These are phyloP conservation scores for Neoaliturus tenellus DNA, from an alignment of 2,888 invertebrate species.

Conservation along the genomic window DNA sequence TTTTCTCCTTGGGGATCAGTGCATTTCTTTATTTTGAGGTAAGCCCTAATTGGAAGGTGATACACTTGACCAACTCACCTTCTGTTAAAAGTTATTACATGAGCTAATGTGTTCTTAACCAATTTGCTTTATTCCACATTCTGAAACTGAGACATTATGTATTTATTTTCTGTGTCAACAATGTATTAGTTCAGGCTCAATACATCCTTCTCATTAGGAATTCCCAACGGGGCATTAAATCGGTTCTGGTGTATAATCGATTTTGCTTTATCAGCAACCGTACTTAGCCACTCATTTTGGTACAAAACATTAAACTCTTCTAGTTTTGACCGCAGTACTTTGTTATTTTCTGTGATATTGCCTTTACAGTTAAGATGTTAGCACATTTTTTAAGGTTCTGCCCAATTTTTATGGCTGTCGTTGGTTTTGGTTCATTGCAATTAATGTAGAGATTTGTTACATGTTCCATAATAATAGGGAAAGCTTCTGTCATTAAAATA, in stretches of 20 bases:
- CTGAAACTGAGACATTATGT: not conserved
- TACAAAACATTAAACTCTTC: not conserved
- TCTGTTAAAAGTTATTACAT: conserved; percentile 7
- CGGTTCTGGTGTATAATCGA: not conserved
- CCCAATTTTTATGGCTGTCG: not conserved
- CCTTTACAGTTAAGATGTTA: not conserved
- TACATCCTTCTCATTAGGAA: not conserved
- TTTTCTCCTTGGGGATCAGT: not conserved
- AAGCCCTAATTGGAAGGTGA: not conserved
- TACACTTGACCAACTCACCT: not conserved
- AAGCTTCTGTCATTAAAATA: not conserved
- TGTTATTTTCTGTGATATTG: not conserved
- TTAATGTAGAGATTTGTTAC: not conserved
- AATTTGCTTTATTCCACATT: not conserved
- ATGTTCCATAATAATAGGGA: not conserved
- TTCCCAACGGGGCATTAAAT: not conserved
- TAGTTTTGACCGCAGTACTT: not conserved
- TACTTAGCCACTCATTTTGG: not conserved
- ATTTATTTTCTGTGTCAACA: not conserved
- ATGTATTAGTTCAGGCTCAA: not conserved
- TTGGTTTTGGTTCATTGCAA: not conserved
- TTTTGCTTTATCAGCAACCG: not conserved
- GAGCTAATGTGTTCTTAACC: conserved; percentile 1
- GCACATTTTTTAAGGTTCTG: not conserved
- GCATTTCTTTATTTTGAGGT: not conserved